phyloP scores from a whole-genome alignment of 2,888 invertebrate genomes.

The Saturnia japonica region DNA sequence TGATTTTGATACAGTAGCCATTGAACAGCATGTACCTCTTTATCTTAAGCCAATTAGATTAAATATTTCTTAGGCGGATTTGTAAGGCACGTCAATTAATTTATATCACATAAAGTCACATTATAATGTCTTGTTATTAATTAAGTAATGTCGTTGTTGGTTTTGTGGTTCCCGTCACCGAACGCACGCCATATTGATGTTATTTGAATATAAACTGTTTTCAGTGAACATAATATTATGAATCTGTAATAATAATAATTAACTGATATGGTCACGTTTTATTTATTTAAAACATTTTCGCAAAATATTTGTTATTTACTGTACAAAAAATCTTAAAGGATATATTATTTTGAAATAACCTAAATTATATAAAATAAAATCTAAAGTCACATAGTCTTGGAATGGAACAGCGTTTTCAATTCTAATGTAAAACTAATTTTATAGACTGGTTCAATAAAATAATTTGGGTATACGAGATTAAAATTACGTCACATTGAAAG shows the following conservation, averaged over 20 bases:
- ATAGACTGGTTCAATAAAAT: not conserved
- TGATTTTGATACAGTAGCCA: conserved; percentile 65
- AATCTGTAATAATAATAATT: conserved; percentile 51
- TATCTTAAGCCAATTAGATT: conserved; percentile 37
- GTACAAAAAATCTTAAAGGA: not conserved
- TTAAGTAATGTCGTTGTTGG: conserved; percentile 62
- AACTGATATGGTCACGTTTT: conserved; percentile 39
- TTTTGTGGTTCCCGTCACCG: conserved; percentile 59
- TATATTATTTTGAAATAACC: not conserved
- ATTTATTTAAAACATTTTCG: conserved; percentile 17
- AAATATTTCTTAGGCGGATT: conserved; percentile 41
- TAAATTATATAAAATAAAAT: not conserved
- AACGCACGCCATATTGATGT: conserved; percentile 50
- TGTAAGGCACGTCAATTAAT: conserved; percentile 50
- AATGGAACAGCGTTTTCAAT: not conserved
- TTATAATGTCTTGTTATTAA: conserved; percentile 48
- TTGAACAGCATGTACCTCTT: conserved; percentile 64
- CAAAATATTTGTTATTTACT: conserved; percentile 6
- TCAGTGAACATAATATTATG: conserved; percentile 53
- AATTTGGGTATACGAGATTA: not conserved
- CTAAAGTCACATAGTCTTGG: conserved; percentile 24
- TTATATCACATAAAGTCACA: conserved; percentile 67
- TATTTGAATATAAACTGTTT: conserved; percentile 46
- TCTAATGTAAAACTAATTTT: not conserved
- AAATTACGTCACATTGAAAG: no score